Evolutionary conservation across 2,888 invertebrate genomes (phyloP).

Genomic region (Habroteleia sp.): DNA sequence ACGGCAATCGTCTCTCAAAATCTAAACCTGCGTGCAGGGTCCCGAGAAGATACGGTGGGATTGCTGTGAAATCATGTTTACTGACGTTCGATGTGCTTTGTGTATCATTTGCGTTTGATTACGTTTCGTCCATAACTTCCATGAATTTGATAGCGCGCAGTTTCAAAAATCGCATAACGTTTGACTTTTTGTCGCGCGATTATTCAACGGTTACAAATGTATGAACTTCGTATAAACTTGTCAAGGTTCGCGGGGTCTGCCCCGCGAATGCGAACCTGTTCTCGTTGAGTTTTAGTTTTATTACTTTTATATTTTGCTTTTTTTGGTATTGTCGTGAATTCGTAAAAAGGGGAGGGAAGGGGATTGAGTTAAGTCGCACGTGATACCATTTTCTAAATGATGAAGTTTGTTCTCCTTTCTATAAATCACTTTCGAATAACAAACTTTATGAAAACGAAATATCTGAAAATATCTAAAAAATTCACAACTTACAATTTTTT

Average conservation of each 20-base stretch:
- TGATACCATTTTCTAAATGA: too few relatives aligned
- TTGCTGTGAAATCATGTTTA: constrained; percentile 15
- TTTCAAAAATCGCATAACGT: constrained; percentile 21
- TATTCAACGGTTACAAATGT: constrained; percentile 42
- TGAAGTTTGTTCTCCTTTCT: too few relatives aligned
- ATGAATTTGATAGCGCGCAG: constrained; percentile 19
- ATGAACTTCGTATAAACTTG: constrained; percentile 54
- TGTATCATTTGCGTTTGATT: constrained; percentile 22
- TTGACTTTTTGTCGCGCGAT: constrained; percentile 12
- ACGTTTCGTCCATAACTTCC: constrained; percentile 21
- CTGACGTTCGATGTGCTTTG: constrained; percentile 8
- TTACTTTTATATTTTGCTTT: too few relatives aligned
- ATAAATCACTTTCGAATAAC: too few relatives aligned
- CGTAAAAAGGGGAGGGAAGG: constrained; percentile 36
- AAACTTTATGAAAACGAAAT: too few relatives aligned
- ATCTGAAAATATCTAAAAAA: too few relatives aligned
- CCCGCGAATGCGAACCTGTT: constrained; percentile 24
- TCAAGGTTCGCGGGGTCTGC: constrained; percentile 1
- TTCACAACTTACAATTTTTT: too few relatives aligned
- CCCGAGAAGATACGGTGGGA: neutral
- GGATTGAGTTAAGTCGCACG: constrained; percentile 11
- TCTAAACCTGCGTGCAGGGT: neutral
- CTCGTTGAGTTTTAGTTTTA: constrained; percentile 15
- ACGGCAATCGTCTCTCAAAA: neutral
- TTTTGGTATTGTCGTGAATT: constrained; percentile 60